A percentile compares a stretch with the other conserved stretches of the same genome.
phyloP scores from a whole-genome alignment of 23 tunicate species.

The Ciona savignyi region DNA sequence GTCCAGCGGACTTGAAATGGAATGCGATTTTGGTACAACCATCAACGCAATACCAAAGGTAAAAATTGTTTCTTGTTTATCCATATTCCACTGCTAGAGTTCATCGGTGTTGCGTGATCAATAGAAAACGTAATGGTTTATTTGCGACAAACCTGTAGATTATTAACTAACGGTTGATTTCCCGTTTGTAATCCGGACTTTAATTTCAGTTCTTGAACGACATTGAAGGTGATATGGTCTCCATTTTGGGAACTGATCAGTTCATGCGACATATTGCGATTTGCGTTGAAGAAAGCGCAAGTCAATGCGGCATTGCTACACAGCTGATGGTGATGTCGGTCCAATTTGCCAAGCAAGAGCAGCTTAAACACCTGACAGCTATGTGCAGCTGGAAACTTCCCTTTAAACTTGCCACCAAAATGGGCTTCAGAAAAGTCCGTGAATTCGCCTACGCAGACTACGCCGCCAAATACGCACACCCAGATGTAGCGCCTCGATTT shows the following conservation, averaged over 20 bases:
- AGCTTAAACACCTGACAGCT: conserved; percentile 44
- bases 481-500: not conserved
- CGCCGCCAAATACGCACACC: not conserved
- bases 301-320: conserved; percentile 70
- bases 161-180: no score
- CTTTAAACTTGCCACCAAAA: conserved; percentile 51
- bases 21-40: conserved; percentile 37
- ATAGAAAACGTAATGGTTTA: no score
- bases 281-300: conserved; percentile 49
- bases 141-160: no score
- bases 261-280: conserved; percentile 89
- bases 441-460: conserved; percentile 27
- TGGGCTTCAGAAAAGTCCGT: conserved; percentile 46
- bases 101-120: no score
- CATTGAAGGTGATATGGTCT: conserved; percentile 36
- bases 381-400: conserved; percentile 84
- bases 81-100: no score
- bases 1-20: conserved; percentile 18
- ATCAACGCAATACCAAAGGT: conserved; percentile 43
- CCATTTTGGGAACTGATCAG: conserved; percentile 25
- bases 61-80: not conserved
- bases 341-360: conserved; percentile 22
- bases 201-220: conserved; percentile 42
- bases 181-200: no score
- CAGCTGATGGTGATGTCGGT: conserved; percentile 63